A percentile compares a stretch with the other conserved stretches of the same genome.
Conservation (phyloP, 2,113 vertebrate genomes). For the Pontoporia blainvillei region DNA sequence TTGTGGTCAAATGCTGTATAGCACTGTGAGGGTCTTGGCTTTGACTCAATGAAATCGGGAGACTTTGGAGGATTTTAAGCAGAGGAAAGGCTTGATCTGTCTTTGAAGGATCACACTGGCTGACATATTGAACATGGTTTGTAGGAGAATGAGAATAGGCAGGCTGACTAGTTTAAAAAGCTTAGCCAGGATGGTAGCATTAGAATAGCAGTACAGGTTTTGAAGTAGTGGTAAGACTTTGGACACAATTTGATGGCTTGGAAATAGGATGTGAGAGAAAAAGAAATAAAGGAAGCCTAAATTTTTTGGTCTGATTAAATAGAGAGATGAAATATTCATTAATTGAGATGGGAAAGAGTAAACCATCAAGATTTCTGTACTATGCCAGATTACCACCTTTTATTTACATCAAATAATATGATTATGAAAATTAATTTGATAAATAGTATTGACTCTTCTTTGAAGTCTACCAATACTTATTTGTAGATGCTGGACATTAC, state of each 20-base stretch:
- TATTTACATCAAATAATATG: neutral
- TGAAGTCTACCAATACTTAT: neutral
- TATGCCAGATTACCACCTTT: neutral
- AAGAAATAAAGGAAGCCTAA: neutral
- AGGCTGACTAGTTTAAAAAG: neutral
- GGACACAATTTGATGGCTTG: neutral
- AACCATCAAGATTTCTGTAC: neutral
- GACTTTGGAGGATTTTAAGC: neutral
- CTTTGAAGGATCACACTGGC: neutral
- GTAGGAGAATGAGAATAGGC: neutral
- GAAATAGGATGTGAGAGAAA: neutral
- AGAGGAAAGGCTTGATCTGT: neutral
- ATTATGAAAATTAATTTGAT: neutral
- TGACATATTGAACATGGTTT: neutral
- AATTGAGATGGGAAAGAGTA: neutral
- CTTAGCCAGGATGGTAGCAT: neutral
- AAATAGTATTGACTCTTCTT: neutral
- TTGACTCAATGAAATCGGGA: neutral
- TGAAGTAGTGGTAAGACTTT: neutral
- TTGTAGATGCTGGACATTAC: neutral
- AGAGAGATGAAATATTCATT: neutral
- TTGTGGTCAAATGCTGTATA: neutral
- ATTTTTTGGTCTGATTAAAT: neutral
- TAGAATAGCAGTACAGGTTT: neutral
- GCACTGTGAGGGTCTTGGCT: neutral